These are phyloP conservation scores for Galeruca laticollis DNA, from an alignment of 2,888 invertebrate genomes.

Conservation along the genomic window DNA sequence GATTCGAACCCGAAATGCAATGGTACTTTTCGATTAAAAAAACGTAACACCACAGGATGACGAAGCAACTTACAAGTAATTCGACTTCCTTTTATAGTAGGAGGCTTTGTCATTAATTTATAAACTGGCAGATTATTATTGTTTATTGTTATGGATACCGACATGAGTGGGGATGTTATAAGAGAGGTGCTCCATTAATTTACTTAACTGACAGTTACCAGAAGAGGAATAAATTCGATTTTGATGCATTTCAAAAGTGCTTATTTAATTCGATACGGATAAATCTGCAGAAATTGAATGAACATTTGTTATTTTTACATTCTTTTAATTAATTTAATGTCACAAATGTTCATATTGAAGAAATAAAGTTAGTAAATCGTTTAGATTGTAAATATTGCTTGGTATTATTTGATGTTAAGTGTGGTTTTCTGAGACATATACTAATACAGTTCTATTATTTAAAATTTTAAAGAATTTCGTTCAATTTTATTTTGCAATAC, in stretches of 20 bases:
- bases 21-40: constrained; percentile 54
- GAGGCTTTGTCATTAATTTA: constrained; percentile 62
- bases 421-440: too few species aligned
- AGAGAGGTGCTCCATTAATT: constrained; percentile 2
- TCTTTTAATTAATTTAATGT: too few species aligned
- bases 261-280: background rate
- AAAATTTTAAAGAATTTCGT: too few species aligned
- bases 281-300: too few species aligned
- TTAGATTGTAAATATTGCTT: too few species aligned
- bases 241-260: background rate
- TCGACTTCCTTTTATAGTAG: constrained; percentile 61
- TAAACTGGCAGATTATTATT: constrained; percentile 60
- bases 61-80: constrained; percentile 59
- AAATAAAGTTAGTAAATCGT: too few species aligned
- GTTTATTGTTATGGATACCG: constrained; percentile 46
- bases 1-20: constrained; percentile 54
- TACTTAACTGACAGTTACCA: background rate
- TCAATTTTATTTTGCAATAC: too few species aligned
- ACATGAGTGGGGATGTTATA: background rate
- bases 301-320: too few species aligned
- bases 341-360: too few species aligned
- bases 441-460: too few species aligned
- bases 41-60: constrained; percentile 60
- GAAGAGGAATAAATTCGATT: background rate
- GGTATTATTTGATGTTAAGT: too few species aligned